Base-by-base conservation (phyloP, 2,888 invertebrate species). In the Anthophora plumipes region DNA sequence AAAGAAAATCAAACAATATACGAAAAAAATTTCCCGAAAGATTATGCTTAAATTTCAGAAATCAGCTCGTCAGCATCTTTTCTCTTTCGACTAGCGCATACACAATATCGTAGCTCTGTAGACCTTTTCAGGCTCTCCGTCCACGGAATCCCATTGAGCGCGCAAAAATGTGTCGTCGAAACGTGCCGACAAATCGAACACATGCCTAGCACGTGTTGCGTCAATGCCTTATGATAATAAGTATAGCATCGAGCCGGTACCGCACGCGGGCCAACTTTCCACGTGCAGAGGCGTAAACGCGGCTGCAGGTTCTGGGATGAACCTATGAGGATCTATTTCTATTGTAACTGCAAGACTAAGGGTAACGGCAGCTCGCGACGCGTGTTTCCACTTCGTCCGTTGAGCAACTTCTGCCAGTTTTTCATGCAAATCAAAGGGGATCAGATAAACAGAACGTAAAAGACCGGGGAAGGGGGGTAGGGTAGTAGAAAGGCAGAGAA, bases 161-260 rank as follows among this genome's bases (percentile, higher is more conserved):
- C 25, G 67, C 37, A 59, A 22, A 64, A 54, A 52, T 64, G 50
- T n/a, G n/a, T n/a, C 72, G 66, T 52, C 48, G 57, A 70, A 74
- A 81, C 69, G 77, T 67, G 74, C 66, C 76, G 77, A 54, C 63
- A 69, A 82, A 84, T 86, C 84, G 77, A 79, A 60, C 79, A 64
- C 72, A 84, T 60, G 80, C 61, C 63, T n/a, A 82, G 76, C 86
- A 86, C 85, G 86, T 84, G 86, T 79, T 63, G 82, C 85, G 87
- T 90, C 90, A 89, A 90, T 89, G 89, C 90, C 87, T 90, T 90
- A 91, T 89, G 91, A 90, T 90, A 90, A 91, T 91, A 89, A 87
- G 89, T 77, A 31, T 31, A 85, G 86, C 86, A 88, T 90, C 90
- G 85, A 25, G 43, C 46, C 83, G 88, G 25, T 14, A 43, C 20